A percentile compares a stretch with the other conserved stretches of the same genome.
phyloP scores from a whole-genome alignment of 2,888 invertebrate species.

The Acanthococcus lagerstroemiae region DNA sequence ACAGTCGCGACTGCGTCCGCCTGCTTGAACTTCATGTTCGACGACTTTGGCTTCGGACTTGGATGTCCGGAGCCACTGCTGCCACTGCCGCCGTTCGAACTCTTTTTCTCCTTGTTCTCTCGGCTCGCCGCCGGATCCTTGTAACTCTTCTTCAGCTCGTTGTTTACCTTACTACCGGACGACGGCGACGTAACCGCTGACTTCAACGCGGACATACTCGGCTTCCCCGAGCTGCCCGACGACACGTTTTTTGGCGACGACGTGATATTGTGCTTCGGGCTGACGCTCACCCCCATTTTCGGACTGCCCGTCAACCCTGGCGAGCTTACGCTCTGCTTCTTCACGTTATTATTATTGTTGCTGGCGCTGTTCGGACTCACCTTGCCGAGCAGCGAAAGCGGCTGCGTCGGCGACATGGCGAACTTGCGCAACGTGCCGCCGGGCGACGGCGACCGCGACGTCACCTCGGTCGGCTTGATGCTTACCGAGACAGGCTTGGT shows the following conservation, averaged over 20 bases:
- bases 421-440: slow-evolving; percentile 50
- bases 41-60: slow-evolving; percentile 58
- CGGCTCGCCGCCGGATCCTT: slow-evolving; percentile 13
- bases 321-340: not conserved
- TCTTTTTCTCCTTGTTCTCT: slow-evolving; percentile 46
- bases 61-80: slow-evolving; percentile 44
- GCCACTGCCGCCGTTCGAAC: slow-evolving; percentile 31
- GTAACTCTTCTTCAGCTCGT: slow-evolving; percentile 39
- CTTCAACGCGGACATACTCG: slow-evolving; percentile 78
- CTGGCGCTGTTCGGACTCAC: slow-evolving; percentile 11
- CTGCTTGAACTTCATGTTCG: slow-evolving; percentile 54
- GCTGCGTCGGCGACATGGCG: slow-evolving; percentile 6
- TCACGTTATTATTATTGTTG: not conserved
- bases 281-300: slow-evolving; percentile 31
- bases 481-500: slow-evolving; percentile 63
- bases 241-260: slow-evolving; percentile 34
- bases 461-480: slow-evolving; percentile 54
- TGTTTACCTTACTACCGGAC: slow-evolving; percentile 43
- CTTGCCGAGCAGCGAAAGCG: not conserved
- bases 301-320: slow-evolving; percentile 4
- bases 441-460: slow-evolving; percentile 50
- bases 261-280: slow-evolving; percentile 37
- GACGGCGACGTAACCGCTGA: slow-evolving; percentile 63
- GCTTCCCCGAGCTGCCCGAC: slow-evolving; percentile 58
- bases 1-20: slow-evolving; percentile 38